Evolutionary conservation across 1,140 invertebrate genomes (phyloP).

Genomic region (Rhagoletis zephyria): DNA sequence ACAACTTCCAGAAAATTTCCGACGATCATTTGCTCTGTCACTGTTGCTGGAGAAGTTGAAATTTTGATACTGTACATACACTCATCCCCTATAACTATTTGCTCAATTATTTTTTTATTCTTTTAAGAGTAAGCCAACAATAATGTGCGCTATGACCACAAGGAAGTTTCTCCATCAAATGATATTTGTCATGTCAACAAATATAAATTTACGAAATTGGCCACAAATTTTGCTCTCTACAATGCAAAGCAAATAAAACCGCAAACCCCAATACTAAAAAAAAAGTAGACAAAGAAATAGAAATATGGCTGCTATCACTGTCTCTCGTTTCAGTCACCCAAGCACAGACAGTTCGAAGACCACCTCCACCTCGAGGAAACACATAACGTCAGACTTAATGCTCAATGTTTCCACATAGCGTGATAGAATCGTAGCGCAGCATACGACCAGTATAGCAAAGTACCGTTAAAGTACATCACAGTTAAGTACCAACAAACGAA

Average conservation of each 20-base stretch:
- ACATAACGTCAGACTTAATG: not conserved
- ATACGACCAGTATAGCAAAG: slow-evolving; percentile 43
- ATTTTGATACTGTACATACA: not conserved
- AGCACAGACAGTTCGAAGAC: too few species aligned
- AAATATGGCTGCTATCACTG: not conserved
- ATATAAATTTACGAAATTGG: slow-evolving; percentile 49
- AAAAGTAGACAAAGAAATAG: not conserved
- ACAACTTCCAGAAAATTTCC: too few species aligned
- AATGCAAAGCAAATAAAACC: slow-evolving; percentile 41
- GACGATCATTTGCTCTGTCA: too few species aligned
- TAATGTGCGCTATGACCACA: not conserved
- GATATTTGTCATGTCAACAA: slow-evolving; percentile 43
- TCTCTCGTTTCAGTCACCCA: not conserved
- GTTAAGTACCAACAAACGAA: slow-evolving; percentile 47
- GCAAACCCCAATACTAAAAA: slow-evolving; percentile 5
- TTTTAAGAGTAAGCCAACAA: slow-evolving; percentile 6
- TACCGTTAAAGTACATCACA: slow-evolving; percentile 10
- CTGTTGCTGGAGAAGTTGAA: too few species aligned
- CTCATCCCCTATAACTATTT: not conserved
- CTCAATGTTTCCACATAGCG: not conserved
- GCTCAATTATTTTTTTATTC: slow-evolving; percentile 30
- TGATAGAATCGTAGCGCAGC: not conserved
- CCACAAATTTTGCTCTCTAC: slow-evolving; percentile 37
- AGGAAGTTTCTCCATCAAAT: slow-evolving; percentile 29
- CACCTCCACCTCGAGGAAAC: not conserved